phyloP scores from a whole-genome alignment of 2,797 vertebrate species.

The Sparidentex hasta region DNA sequence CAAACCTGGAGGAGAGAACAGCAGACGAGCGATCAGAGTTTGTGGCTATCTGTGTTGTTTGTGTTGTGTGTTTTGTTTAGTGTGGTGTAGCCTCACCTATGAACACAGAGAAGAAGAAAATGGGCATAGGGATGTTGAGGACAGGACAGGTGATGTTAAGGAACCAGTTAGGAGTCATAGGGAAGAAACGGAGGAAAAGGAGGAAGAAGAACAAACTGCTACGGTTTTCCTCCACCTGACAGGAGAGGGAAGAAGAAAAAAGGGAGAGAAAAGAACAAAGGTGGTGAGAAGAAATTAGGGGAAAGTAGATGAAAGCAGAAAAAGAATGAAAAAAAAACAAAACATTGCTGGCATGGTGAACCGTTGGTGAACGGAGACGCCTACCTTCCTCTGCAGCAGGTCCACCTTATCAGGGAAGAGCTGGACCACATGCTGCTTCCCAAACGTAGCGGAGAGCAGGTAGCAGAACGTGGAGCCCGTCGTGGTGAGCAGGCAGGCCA shows the following conservation, averaged over 20 bases:
- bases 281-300: background rate
- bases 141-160: constrained; percentile 97
- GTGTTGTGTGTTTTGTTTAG: background rate
- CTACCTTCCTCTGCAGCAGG: constrained; percentile 92
- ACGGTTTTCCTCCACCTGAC: constrained; percentile 94
- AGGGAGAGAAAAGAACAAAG: background rate
- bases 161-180: constrained; percentile 99
- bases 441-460: constrained; percentile 90
- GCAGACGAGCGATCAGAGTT: background rate
- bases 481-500: constrained; percentile 92
- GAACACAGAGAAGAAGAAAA: constrained; percentile 96
- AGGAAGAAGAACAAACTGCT: constrained; percentile 96
- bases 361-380: background rate
- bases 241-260: background rate
- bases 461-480: constrained; percentile 93
- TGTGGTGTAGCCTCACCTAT: constrained; percentile 87
- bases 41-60: background rate
- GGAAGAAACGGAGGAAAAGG: constrained; percentile 96
- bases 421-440: constrained; percentile 88
- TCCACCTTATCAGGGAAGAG: constrained; percentile 92
- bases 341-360: background rate
- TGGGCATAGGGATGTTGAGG: constrained; percentile 92
- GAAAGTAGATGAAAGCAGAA: background rate
- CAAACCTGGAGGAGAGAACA: constrained; percentile 85
- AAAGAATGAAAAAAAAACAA: background rate